Conservation (phyloP, 2,888 invertebrate genomes). For the Mactromeris polynyma region DNA sequence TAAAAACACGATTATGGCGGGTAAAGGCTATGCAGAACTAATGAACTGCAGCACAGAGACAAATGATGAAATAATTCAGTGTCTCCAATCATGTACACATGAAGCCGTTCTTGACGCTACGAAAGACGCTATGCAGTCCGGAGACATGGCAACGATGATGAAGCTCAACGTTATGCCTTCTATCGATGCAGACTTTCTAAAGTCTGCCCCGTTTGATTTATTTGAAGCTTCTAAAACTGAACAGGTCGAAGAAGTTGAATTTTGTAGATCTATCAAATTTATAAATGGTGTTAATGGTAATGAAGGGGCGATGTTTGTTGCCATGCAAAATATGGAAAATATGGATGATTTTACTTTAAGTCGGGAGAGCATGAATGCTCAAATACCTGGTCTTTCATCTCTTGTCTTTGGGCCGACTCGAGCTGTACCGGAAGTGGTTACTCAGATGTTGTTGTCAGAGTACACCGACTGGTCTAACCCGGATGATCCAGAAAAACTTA, state of each 20-base stretch:
- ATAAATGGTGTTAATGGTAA: slow-evolving; percentile 96
- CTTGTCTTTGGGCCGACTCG: neutral
- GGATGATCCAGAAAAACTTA: slow-evolving; percentile 88
- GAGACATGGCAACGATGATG: neutral
- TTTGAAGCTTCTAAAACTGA: slow-evolving; percentile 94
- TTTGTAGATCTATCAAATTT: slow-evolving; percentile 94
- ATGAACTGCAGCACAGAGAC: slow-evolving; percentile 20
- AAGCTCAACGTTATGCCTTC: slow-evolving; percentile 89
- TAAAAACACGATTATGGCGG: neutral
- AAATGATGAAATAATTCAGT: slow-evolving; percentile 10
- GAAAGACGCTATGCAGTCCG: neutral
- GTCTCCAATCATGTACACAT: neutral
- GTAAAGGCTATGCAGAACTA: neutral
- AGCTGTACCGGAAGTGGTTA: slow-evolving; percentile 16
- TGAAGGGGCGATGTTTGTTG: slow-evolving; percentile 28
- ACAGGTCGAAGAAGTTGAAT: slow-evolving; percentile 95
- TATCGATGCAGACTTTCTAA: slow-evolving; percentile 95
- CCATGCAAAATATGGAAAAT: neutral
- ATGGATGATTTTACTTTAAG: neutral
- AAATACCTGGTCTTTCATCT: neutral
- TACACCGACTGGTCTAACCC: slow-evolving; percentile 40
- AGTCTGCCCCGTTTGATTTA: slow-evolving; percentile 92
- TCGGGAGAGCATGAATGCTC: slow-evolving; percentile 16
- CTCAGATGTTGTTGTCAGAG: slow-evolving; percentile 31
- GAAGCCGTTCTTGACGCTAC: neutral